Base-by-base conservation (phyloP, 2,888 invertebrate species). In the Lithophane semibrunnea region DNA sequence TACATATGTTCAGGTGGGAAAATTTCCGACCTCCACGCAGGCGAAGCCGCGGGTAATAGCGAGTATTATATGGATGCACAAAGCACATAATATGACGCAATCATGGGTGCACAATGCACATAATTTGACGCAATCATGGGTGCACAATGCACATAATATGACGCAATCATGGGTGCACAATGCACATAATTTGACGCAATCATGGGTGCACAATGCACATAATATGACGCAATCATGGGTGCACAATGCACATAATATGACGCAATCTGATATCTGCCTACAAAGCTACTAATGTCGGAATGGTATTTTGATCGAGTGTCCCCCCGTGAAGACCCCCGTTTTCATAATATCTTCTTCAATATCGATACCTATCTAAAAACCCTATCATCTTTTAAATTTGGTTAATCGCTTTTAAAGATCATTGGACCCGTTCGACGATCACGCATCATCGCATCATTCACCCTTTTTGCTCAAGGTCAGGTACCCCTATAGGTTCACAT, bases 401-500 rank as follows among this genome's bases (percentile, higher is more conserved):
- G 5, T 82, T 37, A 58, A 77, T 37, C 52, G 18, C 44, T 47
- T 68, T 42, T 54, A n/a, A 67, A 78, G 67, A 58, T 54, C 37
- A 78, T n/a, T 68, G 83, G 49, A 83, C 63, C 63, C 24, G 9
- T 58, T 13, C 21, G 1, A 18, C 4, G 16, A 60, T 42, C 42
- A 44, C 56, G 44, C n/a, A 63, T 24, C 63, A 16, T 58, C 24
- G 37, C 61, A 65, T 49, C 29, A 21, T 65, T 54, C n/a, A 13
- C 4, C 79, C 56, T 21, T 79, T 52, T 5, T 13, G 1, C 2
- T 13, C 29, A 52, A 82, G 49, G 77, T 37, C 61, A 67, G 2
- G 24, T 44, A 44, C n/a, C 54, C 18, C 21, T 63, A 52, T 42
- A 71, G 54, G 49, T 65, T 49, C 13, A 81, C 70, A 63, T 85